phyloP scores from a whole-genome alignment of 2,797 vertebrate species.

The Onychomys arenicola region DNA sequence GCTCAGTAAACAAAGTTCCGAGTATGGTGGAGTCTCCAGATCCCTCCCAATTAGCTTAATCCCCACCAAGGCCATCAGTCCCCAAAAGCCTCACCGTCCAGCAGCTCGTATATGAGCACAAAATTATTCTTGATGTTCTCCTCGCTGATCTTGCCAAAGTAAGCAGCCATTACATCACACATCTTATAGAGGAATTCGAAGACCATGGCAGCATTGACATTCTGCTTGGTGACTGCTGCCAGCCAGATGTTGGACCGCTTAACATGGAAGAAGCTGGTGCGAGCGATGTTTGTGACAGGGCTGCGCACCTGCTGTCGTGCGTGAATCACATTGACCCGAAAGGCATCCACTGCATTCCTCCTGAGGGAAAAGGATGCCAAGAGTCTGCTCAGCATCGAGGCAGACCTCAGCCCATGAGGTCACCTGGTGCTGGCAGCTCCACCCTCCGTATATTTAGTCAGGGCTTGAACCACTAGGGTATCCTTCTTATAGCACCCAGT shows the following conservation, averaged over 20 bases:
- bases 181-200: slow-evolving; percentile 99
- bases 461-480: background rate
- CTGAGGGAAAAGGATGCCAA: slow-evolving; percentile 83
- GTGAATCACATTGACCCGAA: slow-evolving; percentile 99
- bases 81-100: slow-evolving; percentile 92
- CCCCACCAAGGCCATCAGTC: background rate
- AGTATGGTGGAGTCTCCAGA: background rate
- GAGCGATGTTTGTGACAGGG: slow-evolving; percentile 99
- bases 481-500: background rate
- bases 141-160: slow-evolving; percentile 99
- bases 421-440: slow-evolving; percentile 5
- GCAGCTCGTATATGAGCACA: slow-evolving; percentile 98
- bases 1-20: background rate
- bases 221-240: slow-evolving; percentile 99
- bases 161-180: slow-evolving; percentile 99
- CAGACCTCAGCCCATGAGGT: slow-evolving; percentile 5
- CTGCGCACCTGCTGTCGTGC: slow-evolving; percentile 99
- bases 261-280: slow-evolving; percentile 99
- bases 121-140: slow-evolving; percentile 99
- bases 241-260: slow-evolving; percentile 99
- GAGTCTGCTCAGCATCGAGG: background rate
- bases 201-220: slow-evolving; percentile 99
- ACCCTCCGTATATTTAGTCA: background rate
- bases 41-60: background rate
- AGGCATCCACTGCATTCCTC: slow-evolving; percentile 98